Base-by-base conservation (phyloP, 2,113 vertebrate species). In the Alosa alosa region DNA sequence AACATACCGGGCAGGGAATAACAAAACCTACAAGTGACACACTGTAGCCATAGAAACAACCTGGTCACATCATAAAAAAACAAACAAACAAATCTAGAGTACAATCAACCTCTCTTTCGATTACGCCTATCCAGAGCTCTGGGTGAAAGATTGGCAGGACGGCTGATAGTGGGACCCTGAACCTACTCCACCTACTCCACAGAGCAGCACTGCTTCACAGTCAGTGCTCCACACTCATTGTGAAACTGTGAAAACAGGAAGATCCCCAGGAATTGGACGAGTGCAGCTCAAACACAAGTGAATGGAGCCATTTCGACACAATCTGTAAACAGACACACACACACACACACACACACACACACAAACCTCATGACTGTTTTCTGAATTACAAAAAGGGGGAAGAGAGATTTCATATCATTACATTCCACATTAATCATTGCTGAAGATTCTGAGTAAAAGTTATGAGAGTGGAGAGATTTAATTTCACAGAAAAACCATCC, bases 31-130 rank as follows among this genome's bases (percentile, higher is more conserved):
- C 75, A 5, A 84, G 83, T 39, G 81, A 78, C 72, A 39, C 72
- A 78, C 57, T 64, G 85, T 87, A 60, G 57, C 88, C 50, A 90
- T 90, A 83, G 85, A 13, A 87, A 90, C 88, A 86, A 89, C 87
- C 60, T 83, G 82, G 86, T 86, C 82, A 85, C 83, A 87, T 83
- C 84, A 20, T 78, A 39, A 64, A 46, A 45, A 60, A 60, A 75
- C 1, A 75, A 75, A 64, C n/a, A 31, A 31, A 31, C 60, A 64
- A 25, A 78, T 15, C 17, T 4, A 78, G 11, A 78, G 10, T 11
- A 4, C 68, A 13, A 78, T 78, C 31, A 78, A 15, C 31, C 10
- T 11, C 31, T 10, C 13, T 44, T 44, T 44, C 41, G 41, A 44
- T 44, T 44, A 44, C 72, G 15, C 72, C 25, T n/a, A 22, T 20